Percentiles rank a stretch among this genome's conserved stretches.
phyloP scores from a whole-genome alignment of 2,888 invertebrate species.

The Linnaemya vulpina region DNA sequence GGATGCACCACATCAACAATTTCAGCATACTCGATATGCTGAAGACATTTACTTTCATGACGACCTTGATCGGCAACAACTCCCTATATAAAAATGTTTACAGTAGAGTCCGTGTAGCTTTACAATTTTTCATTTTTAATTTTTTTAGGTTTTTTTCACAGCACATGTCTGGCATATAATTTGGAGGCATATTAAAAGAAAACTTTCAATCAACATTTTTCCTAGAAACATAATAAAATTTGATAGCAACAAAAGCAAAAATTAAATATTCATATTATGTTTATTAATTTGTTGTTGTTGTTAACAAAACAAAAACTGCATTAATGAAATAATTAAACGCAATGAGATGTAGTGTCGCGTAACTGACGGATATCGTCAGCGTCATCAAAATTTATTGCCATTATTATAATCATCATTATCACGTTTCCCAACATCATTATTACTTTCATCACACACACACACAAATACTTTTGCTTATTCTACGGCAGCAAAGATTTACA shows the following conservation, averaged over 20 bases:
- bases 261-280: conserved; percentile 19
- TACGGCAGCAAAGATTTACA: not conserved
- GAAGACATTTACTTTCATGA: too few relatives aligned
- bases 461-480: not conserved
- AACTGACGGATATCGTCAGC: conserved; percentile 81
- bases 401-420: conserved; percentile 44
- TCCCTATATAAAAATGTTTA: too few relatives aligned
- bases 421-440: conserved; percentile 40
- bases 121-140: not conserved
- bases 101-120: too few relatives aligned
- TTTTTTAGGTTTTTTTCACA: not conserved
- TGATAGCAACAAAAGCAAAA: conserved; percentile 9
- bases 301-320: conserved; percentile 56
- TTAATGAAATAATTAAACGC: conserved; percentile 72
- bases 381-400: conserved; percentile 59
- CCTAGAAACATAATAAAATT: not conserved
- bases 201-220: not conserved
- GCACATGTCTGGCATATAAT: not conserved
- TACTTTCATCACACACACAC: not conserved
- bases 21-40: too few relatives aligned
- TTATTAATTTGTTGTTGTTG: conserved; percentile 20
- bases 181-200: conserved; percentile 36
- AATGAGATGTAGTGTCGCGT: conserved; percentile 78
- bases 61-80: too few relatives aligned
- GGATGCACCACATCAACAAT: too few relatives aligned